Percentiles rank a stretch among this genome's conserved stretches.
Conservation (phyloP, 2,113 vertebrate genomes). For the Sinocyclocheilus anophthalmus region DNA sequence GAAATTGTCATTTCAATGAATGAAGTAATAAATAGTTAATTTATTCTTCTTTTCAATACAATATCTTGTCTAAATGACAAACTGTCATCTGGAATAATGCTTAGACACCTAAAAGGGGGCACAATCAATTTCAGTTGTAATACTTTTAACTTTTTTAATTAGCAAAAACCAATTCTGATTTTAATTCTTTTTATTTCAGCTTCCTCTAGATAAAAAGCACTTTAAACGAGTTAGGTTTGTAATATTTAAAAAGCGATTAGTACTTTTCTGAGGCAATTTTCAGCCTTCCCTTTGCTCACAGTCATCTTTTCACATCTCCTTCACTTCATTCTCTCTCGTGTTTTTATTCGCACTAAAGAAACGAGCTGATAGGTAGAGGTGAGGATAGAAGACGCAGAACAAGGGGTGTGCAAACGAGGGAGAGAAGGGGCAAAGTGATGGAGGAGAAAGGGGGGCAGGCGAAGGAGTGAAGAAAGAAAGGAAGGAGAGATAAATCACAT, state of each 20-base stretch:
- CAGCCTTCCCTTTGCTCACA: not conserved
- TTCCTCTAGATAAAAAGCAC: not conserved
- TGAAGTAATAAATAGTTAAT: not conserved
- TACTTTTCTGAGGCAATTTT: not conserved
- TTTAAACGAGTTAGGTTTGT: not conserved
- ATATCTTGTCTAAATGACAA: not conserved
- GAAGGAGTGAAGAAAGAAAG: slow-evolving; percentile 17
- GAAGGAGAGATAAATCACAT: slow-evolving; percentile 53
- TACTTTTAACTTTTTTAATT: not conserved
- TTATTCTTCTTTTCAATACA: not conserved
- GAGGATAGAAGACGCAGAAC: slow-evolving; percentile 7
- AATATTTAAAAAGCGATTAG: slow-evolving; percentile 16
- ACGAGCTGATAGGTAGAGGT: not conserved
- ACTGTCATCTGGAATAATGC: not conserved
- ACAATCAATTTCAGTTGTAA: not conserved
- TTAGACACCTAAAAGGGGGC: not conserved
- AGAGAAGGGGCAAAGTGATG: slow-evolving; percentile 37
- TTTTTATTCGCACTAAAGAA: slow-evolving; percentile 18
- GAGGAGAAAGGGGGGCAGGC: slow-evolving; percentile 28
- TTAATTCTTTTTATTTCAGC: not conserved
- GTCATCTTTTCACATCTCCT: not conserved
- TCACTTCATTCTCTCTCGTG: not conserved
- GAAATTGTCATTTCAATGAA: not conserved
- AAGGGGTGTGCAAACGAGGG: slow-evolving; percentile 12
- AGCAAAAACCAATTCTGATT: not conserved